These are phyloP conservation scores for Cotesia congregata DNA, from an alignment of 2,888 invertebrate genomes.

Conservation along the genomic window DNA sequence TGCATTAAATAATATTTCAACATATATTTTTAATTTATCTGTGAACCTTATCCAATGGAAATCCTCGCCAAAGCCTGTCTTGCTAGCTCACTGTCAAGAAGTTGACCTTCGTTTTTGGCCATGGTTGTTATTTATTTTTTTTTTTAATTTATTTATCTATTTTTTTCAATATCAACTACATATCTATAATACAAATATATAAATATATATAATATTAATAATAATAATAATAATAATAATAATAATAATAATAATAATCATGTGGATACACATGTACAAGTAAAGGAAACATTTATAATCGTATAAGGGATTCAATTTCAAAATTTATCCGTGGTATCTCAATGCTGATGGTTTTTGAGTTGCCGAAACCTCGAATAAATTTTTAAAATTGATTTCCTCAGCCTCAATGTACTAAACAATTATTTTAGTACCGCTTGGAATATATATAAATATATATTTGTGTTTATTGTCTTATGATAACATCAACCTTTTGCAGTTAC, in stretches of 20 bases:
- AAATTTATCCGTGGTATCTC: too few species aligned
- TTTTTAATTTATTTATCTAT: slow-evolving; percentile 53
- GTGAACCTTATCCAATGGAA: slow-evolving; percentile 40
- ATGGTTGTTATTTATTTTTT: slow-evolving; percentile 78
- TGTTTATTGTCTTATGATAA: slow-evolving; percentile 33
- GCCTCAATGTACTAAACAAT: too few species aligned
- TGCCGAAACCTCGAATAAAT: not conserved
- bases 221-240: too few species aligned
- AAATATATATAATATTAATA: slow-evolving; percentile 24
- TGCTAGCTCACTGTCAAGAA: slow-evolving; percentile 83
- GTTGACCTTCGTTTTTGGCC: slow-evolving; percentile 96
- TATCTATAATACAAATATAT: slow-evolving; percentile 43
- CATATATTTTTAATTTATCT: slow-evolving; percentile 12
- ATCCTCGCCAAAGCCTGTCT: slow-evolving; percentile 64
- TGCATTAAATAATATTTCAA: not conserved
- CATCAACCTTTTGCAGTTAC: slow-evolving; percentile 46
- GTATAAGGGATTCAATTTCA: too few species aligned
- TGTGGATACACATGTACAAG: too few species aligned
- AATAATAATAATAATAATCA: too few species aligned
- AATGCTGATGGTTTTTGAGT: not conserved
- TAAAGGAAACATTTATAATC: too few species aligned
- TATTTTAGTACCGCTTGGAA: not conserved
- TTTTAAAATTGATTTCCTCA: not conserved
- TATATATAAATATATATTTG: slow-evolving; percentile 45
- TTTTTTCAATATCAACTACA: slow-evolving; percentile 54